These are phyloP conservation scores for Hypomecis punctinalis DNA, from an alignment of 2,888 invertebrate species.

Conservation along the genomic window DNA sequence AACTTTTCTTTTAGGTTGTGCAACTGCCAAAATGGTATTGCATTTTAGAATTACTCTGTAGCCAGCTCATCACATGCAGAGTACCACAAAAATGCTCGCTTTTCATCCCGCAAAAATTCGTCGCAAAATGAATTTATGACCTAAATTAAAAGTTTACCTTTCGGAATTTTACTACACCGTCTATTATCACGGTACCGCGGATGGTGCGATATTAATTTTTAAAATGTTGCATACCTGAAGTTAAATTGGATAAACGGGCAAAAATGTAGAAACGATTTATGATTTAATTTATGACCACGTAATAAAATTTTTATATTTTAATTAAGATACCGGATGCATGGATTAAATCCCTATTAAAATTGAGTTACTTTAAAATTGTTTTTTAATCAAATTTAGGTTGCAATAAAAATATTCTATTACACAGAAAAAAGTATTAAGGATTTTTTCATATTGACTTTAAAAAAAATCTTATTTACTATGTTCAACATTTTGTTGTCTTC, in stretches of 20 bases:
- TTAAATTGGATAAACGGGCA: slow-evolving; percentile 19
- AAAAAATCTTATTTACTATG: too few relatives aligned
- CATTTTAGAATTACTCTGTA: not conserved
- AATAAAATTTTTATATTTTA: not conserved
- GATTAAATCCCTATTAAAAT: too few relatives aligned
- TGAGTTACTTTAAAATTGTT: too few relatives aligned
- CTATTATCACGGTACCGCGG: slow-evolving; percentile 13
- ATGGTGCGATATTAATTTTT: slow-evolving; percentile 20
- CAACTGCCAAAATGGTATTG: not conserved
- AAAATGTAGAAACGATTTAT: slow-evolving; percentile 23
- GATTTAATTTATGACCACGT: slow-evolving; percentile 3
- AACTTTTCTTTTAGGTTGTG: too few relatives aligned
- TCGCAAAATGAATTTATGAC: slow-evolving; percentile 32
- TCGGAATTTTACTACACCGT: slow-evolving; percentile 31
- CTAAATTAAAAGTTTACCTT: slow-evolving; percentile 36
- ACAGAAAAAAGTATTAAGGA: too few relatives aligned
- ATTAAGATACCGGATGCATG: not conserved
- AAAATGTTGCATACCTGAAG: slow-evolving; percentile 18
- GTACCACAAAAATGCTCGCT: not conserved
- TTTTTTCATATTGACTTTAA: too few relatives aligned
- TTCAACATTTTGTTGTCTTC: too few relatives aligned
- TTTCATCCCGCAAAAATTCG: slow-evolving; percentile 17
- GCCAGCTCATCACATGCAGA: not conserved
- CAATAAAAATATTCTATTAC: too few relatives aligned
- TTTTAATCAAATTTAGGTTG: too few relatives aligned